Evolutionary conservation across 2,888 invertebrate species (phyloP).

Genomic region (Electrophaes corylata): DNA sequence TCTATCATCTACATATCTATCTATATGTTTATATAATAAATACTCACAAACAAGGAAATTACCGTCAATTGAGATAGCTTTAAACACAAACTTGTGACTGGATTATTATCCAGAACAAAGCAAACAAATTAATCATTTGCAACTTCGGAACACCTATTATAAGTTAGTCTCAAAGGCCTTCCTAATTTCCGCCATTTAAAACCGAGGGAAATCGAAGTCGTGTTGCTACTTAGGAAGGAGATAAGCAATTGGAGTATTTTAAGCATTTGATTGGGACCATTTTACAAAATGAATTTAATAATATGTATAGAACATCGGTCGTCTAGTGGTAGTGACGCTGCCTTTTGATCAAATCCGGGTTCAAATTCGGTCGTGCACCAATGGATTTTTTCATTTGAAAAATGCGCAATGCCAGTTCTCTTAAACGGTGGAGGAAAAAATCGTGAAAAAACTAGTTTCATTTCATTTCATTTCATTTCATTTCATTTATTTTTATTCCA

Average conservation of each 20-base stretch:
- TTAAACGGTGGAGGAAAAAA: no score
- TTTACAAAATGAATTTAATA: neutral
- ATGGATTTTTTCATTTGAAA: no score
- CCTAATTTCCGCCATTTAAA: conserved; percentile 49
- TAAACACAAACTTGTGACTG: conserved; percentile 15
- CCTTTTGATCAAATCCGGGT: no score
- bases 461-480: no score
- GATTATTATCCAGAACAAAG: conserved; percentile 35
- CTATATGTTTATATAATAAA: neutral
- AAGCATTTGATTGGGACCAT: neutral
- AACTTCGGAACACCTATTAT: conserved; percentile 45
- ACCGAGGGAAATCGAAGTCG: conserved; percentile 45
- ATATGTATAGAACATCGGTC: no score
- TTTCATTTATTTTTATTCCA: no score
- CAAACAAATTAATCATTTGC: conserved; percentile 41
- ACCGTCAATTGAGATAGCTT: conserved; percentile 19
- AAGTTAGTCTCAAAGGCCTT: conserved; percentile 45
- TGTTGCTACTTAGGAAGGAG: conserved; percentile 4
- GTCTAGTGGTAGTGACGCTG: no score
- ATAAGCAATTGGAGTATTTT: neutral
- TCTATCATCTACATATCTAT: no score
- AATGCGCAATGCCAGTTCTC: no score
- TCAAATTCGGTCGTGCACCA: no score
- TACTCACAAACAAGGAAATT: conserved; percentile 21
- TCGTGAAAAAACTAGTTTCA: no score